A percentile compares a stretch with the other conserved stretches of the same genome.
Conservation (phyloP, 2,888 invertebrate species). For the Octonoba sinensis region DNA sequence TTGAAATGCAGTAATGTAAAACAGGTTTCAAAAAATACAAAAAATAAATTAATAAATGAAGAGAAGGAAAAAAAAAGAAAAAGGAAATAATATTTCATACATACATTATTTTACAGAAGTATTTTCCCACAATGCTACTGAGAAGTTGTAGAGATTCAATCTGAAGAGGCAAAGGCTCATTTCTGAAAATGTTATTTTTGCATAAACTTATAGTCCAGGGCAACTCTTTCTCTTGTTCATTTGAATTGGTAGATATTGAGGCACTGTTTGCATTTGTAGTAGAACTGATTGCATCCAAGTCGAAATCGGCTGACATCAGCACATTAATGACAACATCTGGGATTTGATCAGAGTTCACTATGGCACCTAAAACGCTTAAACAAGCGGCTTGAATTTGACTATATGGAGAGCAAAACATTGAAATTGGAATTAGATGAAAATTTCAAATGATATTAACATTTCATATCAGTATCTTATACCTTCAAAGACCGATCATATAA, state of each 20-base stretch:
- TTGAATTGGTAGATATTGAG: neutral
- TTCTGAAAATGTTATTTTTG: conserved; percentile 69
- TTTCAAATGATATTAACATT: no score
- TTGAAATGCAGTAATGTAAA: no score
- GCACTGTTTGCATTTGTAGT: neutral
- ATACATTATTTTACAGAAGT: conserved; percentile 72
- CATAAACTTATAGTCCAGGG: conserved; percentile 71
- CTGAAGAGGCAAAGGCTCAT: conserved; percentile 77
- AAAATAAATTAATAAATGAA: no score
- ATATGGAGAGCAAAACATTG: conserved; percentile 68
- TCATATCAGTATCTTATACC: no score
- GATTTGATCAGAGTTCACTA: conserved; percentile 71
- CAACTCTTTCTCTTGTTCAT: conserved; percentile 2
- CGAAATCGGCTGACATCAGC: conserved; percentile 66
- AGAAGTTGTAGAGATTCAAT: conserved; percentile 82
- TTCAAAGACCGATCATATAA: no score
- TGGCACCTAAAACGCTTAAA: conserved; percentile 71
- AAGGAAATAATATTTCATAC: neutral
- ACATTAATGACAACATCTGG: conserved; percentile 69
- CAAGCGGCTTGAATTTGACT: conserved; percentile 72
- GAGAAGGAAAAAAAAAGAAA: neutral
- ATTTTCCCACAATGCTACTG: conserved; percentile 70
- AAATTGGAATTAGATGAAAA: no score
- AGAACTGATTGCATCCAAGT: neutral
- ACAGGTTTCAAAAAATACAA: no score